Evolutionary conservation across 2,888 invertebrate genomes (phyloP).

Genomic region (Polyommatus icarus): DNA sequence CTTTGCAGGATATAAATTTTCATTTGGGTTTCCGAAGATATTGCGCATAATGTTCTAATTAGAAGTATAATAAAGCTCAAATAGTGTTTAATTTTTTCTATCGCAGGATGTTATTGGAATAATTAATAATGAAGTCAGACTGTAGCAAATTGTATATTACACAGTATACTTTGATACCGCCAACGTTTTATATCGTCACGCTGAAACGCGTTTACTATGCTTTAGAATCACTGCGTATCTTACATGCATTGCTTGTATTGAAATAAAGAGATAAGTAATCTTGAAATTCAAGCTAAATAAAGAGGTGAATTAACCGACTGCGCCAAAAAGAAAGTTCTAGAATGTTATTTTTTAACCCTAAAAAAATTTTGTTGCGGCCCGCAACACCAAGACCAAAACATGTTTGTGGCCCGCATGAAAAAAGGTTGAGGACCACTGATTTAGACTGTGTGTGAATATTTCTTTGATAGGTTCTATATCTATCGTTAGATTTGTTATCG

Average conservation of each 20-base stretch:
- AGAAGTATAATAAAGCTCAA: neutral
- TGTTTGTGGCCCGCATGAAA: too few relatives aligned
- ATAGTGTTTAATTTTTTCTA: neutral
- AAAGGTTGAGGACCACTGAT: too few relatives aligned
- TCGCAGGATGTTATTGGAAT: slow-evolving; percentile 6
- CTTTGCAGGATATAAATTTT: neutral
- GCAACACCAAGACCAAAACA: too few relatives aligned
- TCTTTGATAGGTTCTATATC: too few relatives aligned
- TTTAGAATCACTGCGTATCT: neutral
- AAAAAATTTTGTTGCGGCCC: too few relatives aligned
- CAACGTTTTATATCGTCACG: slow-evolving; percentile 10
- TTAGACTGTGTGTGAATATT: too few relatives aligned
- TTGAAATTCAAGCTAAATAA: neutral
- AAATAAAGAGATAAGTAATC: neutral
- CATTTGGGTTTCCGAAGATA: neutral
- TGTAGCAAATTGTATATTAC: neutral
- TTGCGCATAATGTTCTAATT: neutral
- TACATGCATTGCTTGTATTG: neutral
- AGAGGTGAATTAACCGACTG: too few relatives aligned
- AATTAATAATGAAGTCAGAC: neutral
- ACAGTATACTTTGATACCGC: neutral
- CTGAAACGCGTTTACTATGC: neutral
- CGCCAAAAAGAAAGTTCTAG: too few relatives aligned
- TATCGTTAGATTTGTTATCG: too few relatives aligned
- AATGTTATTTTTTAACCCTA: too few relatives aligned